Conservation (phyloP, 2,797 vertebrate species). For the Mormyrus proboscirostris region DNA sequence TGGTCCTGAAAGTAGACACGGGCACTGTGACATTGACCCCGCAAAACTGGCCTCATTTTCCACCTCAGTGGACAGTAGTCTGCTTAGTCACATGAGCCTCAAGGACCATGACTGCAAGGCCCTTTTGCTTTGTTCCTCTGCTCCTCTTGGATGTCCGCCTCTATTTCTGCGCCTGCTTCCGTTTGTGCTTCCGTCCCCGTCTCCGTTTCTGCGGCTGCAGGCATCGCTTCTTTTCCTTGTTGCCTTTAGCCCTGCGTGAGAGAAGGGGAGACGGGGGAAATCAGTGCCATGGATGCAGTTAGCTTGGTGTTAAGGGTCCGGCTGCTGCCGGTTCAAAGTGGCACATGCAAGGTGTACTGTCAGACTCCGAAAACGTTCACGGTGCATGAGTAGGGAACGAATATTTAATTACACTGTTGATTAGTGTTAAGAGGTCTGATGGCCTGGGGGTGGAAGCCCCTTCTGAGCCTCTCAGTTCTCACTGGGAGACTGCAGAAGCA, state of each 20-base stretch:
- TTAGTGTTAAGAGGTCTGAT: neutral
- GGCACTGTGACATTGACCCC: neutral
- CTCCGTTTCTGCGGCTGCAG: constrained; percentile 35
- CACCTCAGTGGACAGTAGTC: neutral
- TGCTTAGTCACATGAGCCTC: neutral
- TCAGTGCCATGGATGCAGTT: neutral
- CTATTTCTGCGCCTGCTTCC: constrained; percentile 6
- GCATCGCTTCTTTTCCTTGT: constrained; percentile 46
- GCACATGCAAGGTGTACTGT: neutral
- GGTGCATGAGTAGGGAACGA: neutral
- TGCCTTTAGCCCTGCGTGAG: constrained; percentile 37
- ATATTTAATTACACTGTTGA: neutral
- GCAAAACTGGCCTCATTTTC: neutral
- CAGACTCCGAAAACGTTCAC: neutral
- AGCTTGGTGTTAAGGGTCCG: neutral
- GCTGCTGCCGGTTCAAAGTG: neutral
- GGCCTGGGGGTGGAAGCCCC: neutral
- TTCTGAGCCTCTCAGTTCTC: neutral
- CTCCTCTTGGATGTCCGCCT: neutral
- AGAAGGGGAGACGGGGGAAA: constrained; percentile 16
- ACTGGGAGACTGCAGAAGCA: neutral
- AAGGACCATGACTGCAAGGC: constrained; percentile 20
- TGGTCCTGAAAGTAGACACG: neutral
- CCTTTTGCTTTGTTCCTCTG: constrained; percentile 13
- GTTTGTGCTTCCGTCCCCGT: neutral